phyloP scores from a whole-genome alignment of 2,113 vertebrate species.

The human region GRCh38 chr13:77762001-77762500 shows the following conservation, averaged over 20 bases:
- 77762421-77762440: no score
- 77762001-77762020: neutral
- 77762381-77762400: neutral
- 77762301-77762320: neutral
- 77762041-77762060: neutral
- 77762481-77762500: no score
- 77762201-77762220: neutral
- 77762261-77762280: neutral
- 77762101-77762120: neutral
- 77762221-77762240: neutral
- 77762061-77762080: neutral
- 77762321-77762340: neutral
- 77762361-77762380: neutral
- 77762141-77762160: neutral
- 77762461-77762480: no score
- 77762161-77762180: neutral
- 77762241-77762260: neutral
- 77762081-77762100: conserved; percentile 7
- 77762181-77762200: neutral
- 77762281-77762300: neutral
- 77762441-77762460: no score
- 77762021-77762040: neutral
- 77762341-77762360: neutral
- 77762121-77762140: neutral
- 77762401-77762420: no score